phyloP scores from a whole-genome alignment of 1,140 invertebrate species.

The Brachionus paranguensis region DNA sequence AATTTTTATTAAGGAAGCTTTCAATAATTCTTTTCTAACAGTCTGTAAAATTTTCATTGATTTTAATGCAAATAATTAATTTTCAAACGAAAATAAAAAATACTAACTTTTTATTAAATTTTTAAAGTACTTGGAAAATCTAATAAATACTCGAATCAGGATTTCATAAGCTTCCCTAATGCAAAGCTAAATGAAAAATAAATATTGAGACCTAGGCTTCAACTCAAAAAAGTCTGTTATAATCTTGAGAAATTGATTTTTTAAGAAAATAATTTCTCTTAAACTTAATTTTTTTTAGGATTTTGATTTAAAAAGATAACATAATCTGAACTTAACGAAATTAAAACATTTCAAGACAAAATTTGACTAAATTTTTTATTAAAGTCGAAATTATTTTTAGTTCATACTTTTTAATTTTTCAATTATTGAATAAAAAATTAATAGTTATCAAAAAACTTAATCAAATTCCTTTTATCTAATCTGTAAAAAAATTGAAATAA shows the following conservation, averaged over 20 bases:
- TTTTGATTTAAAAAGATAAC: neutral
- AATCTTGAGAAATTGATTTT: neutral
- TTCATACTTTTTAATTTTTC: neutral
- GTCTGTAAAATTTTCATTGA: neutral
- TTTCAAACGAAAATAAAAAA: neutral
- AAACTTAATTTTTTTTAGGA: neutral
- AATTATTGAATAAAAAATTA: neutral
- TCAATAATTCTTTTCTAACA: neutral
- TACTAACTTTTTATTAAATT: slow-evolving; percentile 5
- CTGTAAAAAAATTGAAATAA: too few species aligned
- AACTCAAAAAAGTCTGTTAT: neutral
- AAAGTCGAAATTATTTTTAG: neutral
- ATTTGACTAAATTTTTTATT: neutral
- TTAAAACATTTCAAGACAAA: neutral
- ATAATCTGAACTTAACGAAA: neutral
- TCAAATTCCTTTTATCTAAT: too few species aligned
- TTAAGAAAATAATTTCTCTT: neutral
- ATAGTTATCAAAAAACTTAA: too few species aligned
- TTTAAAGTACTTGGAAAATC: slow-evolving; percentile 11
- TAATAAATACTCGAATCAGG: neutral
- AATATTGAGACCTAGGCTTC: neutral
- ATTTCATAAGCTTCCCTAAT: neutral
- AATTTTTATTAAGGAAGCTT: slow-evolving; percentile 12
- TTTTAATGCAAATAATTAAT: neutral
- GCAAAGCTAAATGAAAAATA: neutral